phyloP scores from a whole-genome alignment of 2,113 vertebrate species.

The Podilymbus podiceps region DNA sequence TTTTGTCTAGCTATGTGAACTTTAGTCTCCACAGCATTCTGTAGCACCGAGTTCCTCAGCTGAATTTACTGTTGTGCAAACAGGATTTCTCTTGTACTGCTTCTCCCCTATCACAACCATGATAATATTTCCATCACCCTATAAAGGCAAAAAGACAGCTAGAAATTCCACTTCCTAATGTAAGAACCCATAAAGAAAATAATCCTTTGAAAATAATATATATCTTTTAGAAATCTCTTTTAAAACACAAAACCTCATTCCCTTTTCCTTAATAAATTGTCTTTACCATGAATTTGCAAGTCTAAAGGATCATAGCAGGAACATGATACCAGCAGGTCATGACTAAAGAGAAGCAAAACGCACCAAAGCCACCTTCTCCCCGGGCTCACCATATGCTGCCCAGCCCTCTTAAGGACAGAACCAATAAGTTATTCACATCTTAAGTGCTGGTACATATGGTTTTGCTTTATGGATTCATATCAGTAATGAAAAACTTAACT shows the following conservation, averaged over 20 bases:
- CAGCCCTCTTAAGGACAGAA: neutral
- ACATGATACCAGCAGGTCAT: neutral
- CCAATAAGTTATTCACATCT: neutral
- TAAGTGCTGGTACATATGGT: neutral
- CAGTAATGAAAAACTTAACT: neutral
- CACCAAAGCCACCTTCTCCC: neutral
- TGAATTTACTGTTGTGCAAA: neutral
- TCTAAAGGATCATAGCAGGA: neutral
- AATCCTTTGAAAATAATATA: neutral
- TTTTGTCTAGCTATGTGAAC: neutral
- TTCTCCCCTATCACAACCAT: neutral
- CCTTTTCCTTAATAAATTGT: neutral
- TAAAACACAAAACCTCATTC: neutral
- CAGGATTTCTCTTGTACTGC: neutral
- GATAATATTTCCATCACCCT: neutral
- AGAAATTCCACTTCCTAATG: neutral
- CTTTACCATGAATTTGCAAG: neutral
- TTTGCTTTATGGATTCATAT: neutral
- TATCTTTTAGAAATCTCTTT: neutral
- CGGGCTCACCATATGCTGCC: neutral
- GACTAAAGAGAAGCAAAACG: neutral
- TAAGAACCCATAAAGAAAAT: neutral
- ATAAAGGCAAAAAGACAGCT: neutral
- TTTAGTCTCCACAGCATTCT: neutral
- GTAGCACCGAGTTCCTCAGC: neutral